Base-by-base conservation (phyloP, 2,113 vertebrate genomes). In the Brachyhypopomus occidentalis region DNA sequence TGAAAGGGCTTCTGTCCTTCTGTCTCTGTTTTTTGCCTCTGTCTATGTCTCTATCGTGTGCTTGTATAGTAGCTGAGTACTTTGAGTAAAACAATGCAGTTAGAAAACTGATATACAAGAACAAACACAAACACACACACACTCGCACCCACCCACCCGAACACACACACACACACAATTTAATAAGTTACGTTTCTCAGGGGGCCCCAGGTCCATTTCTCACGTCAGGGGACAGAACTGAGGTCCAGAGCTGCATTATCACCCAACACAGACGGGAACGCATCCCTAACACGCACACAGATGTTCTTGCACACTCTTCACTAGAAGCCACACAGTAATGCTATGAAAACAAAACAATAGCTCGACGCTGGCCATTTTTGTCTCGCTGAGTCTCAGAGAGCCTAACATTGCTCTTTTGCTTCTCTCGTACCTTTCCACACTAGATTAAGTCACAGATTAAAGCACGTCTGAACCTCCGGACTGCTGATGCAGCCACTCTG, bases 141-240 rank as follows among this genome's bases (percentile, higher is more conserved):
- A 72, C 48, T 30, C 30, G 30, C 30, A 30, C 30, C 30, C 30
- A 30, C 30, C 30, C 30, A 2, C 30, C 30, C 30, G 3, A 3
- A 30, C 41, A 41, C 79, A 81, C 16, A 82, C 14, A 78, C 22
- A 34, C 55, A 71, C 17, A 72, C 48, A 38, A 64, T 83, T 90
- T 88, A 87, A 90, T 91, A 88, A 90, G 91, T 90, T 86, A 89
- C 87, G 88, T 89, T 90, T 87, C 87, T 90, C 78, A 77, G 84
- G 87, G 87, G 87, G 72, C 86, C 81, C 63, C 80, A 72, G 86
- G 90, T 91, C 48, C 27, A 90, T 90, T 87, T 91, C 90, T 91
- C 86, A 90, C 90, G 83, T 88, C 69, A 76, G 78, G 74, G 12
- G 86, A 85, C 88, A 82, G 78, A 84, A 59, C 81, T 81, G 73